Base-by-base conservation (phyloP, 1,140 invertebrate genomes). In the Dysdera silvatica region DNA sequence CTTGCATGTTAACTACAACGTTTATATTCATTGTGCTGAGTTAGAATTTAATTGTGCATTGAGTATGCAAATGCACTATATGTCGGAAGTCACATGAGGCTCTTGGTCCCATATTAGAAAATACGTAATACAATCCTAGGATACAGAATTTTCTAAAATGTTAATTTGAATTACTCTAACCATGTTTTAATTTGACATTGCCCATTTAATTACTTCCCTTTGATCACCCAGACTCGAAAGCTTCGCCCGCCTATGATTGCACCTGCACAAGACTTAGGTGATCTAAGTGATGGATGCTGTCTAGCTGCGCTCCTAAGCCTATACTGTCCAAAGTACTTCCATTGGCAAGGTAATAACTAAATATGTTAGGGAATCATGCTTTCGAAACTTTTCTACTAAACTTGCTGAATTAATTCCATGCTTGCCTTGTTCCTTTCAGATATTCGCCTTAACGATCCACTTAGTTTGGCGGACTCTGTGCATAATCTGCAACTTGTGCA, bases 401-500 rank as follows among this genome's bases (percentile, higher is more conserved):
- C 35, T 10, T 37, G 35, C n/a, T 37, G n/a, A n/a, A 10, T 37
- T 37, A 37, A 37, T 37, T 10, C n/a, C 35, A 10, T 37, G 35
- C 8, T 37, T 37, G 35, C 20, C 28, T 12, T 43, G 16, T 60
- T 20, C 67, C 53, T 71, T 76, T 32, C 70, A 80, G 80, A 79
- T 69, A 77, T 82, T 26, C 79, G 74, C 53, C 70, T 82, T 31
- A 80, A 79, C 56, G 74, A 78, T 52, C 72, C 73, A 47, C 72
- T 80, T 20, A 77, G 74, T n/a, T 77, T 91, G 41, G 85, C 87
- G 61, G 94, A 98, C 76, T 95, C 91, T 56, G 82, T 97, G 65
- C 89, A 95, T 78, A 98, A 98, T 80, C 83, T 98, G 28, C 84
- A 87, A 69, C 80, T 96, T 68, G 86, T 98, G 43, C 84, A 89